Evolutionary conservation across 2,113 vertebrate genomes (phyloP), one percentile per base, ranked within the genome.

Genomic region (Indri indri): DNA sequence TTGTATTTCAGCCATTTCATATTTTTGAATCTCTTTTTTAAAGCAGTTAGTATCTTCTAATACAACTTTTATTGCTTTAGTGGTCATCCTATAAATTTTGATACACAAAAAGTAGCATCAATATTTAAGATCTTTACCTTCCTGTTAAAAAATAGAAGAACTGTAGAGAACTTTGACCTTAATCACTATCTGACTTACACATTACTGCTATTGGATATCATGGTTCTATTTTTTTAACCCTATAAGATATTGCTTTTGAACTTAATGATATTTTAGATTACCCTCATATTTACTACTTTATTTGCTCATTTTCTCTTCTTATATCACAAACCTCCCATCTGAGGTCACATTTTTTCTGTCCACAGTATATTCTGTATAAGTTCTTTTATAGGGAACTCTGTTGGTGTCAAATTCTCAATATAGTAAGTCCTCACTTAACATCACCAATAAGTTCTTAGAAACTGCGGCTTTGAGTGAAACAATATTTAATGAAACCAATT

Each of bases 101-200:
- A 89, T 52, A 77, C 50, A 32, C 23, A 77, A 92, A 93, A 77
- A 73, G 27, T 81, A 94, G 32, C 22, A 93, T 54, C 42, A 81
- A 30, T 82, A 95, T 92, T 85, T 89, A 88, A 85, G n/a, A 85
- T 22, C 16, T 96, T 77, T 84, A 59, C n/a, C 34, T 81, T 45
- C 30, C 40, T 91, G 50, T 94, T 96, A 57, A 77, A 88, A 88
- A 91, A 59, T 71, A 93, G 6, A 82, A 95, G 40, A 84, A 68
- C 18, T 59, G 87, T 59, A 32, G 74, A 87, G 52, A 81, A 23
- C 47, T 93, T 96, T 80, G n/a, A 68, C 22, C 84, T 77, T 68
- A 63, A 93, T 89, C 20, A 77, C 45, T 34, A 59, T 77, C 52
- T 79, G 32, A 40, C 66, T 94, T 85, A 68, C 20, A 11, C 37